Base-by-base conservation (phyloP, 1,140 invertebrate genomes). In the Heliothis virescens region DNA sequence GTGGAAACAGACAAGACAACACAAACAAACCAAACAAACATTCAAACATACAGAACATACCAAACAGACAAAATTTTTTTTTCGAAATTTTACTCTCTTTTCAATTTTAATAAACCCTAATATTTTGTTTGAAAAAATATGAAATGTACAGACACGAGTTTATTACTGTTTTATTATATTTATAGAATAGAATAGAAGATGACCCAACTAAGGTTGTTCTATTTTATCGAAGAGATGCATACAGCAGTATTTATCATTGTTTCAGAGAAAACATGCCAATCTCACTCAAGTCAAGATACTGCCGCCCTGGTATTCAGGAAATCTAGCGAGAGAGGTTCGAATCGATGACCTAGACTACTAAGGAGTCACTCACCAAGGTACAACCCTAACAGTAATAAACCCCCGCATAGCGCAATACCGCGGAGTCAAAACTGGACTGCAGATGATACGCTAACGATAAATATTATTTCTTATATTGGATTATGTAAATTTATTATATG, bases 241-340 rank as follows among this genome's bases (percentile, higher is more conserved):
- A 21, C n/a, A 67, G 11, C 15, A 13, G 2, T 16, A n/a, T 3
- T 65, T 5, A 67, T 18, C 26, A 63, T 87, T 81, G 53, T 92
- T 90, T 57, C 96, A 99, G 99, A 94, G 99, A 99, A 95, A 99
- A 99, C 92, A 99, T 99, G 98, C 99, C 99, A n/a, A 81, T 99
- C 98, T 89, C 99, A 99, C 95, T 99, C 95, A 99, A 99, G 98
- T 99, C 60, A 99, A 99, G 95, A 95, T 99, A 99, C 92, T 99
- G 99, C 95, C 99, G n/a, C 99, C 12, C 96, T 99, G 86, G 99
- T 99, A 79, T 99, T 99, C 95, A 97, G 99, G 83, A n/a, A 99
- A 99, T 96, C 96, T 99, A 59, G n/a, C 95, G 99, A 60, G 99
- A 99, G 95, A 96, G 99, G 83, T 99, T 99, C 96, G 98, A 65